Evolutionary conservation across 2,888 invertebrate species (phyloP).

Genomic region (Scaptomyza reducta): DNA sequence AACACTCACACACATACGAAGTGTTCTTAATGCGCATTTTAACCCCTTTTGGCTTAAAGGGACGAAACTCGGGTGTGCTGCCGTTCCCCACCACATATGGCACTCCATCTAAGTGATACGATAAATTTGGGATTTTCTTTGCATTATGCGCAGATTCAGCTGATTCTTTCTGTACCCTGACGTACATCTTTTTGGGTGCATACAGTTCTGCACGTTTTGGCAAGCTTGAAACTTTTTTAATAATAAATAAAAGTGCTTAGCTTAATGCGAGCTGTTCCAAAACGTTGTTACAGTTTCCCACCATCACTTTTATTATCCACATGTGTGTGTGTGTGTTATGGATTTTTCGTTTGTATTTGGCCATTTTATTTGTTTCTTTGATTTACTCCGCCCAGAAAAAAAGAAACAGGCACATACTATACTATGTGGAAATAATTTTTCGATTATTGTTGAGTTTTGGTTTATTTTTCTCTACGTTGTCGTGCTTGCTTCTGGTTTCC

Average conservation of each 20-base stretch:
- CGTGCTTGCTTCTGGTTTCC: slow-evolving; percentile 2
- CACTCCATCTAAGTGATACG: slow-evolving; percentile 74
- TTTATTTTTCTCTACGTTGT: slow-evolving; percentile 42
- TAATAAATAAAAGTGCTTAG: slow-evolving; percentile 81
- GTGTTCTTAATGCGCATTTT: slow-evolving; percentile 67
- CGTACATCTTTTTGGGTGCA: slow-evolving; percentile 20
- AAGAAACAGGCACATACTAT: slow-evolving; percentile 6
- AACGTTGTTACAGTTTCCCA: slow-evolving; percentile 35
- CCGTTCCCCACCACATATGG: slow-evolving; percentile 46
- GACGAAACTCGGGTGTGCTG: slow-evolving; percentile 10
- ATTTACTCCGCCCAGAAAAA: slow-evolving; percentile 45
- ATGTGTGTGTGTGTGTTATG: slow-evolving; percentile 39
- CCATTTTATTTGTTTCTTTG: slow-evolving; percentile 74
- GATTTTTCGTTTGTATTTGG: slow-evolving; percentile 68
- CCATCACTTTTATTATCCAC: background rate
- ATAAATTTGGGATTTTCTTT: slow-evolving; percentile 78
- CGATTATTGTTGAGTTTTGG: slow-evolving; percentile 76
- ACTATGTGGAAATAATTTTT: slow-evolving; percentile 66
- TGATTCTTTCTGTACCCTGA: slow-evolving; percentile 42
- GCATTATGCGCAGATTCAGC: slow-evolving; percentile 76
- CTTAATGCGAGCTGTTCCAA: slow-evolving; percentile 72
- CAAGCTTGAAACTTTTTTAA: slow-evolving; percentile 76
- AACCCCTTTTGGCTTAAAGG: slow-evolving; percentile 60
- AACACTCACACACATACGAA: slow-evolving; percentile 20
- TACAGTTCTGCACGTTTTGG: slow-evolving; percentile 25